Evolutionary conservation across 2,888 invertebrate genomes (phyloP), one percentile per base, ranked within the genome.

Genomic region (Petrophora chlorosata): DNA sequence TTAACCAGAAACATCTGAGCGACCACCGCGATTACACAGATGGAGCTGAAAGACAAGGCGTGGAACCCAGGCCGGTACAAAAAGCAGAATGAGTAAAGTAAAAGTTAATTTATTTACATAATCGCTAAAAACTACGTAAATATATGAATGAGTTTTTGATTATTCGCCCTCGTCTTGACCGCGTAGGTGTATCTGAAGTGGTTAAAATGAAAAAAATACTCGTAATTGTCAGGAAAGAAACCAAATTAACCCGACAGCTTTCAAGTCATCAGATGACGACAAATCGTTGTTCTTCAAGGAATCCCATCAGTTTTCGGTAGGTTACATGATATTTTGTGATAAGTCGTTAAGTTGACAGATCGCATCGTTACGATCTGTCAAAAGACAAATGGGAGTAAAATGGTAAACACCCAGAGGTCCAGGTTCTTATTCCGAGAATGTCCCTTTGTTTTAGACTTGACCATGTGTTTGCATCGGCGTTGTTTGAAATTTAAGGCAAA

Each of bases 351-450:
- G 34, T 59, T 65, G 63, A 55, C 63, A 59, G 51, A 65, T 61
- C 53, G 15, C 30, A 22, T 22, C 29, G 59, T 63, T 55, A 56
- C 30, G 53, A 51, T 53, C 65, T 62, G 67, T 63, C 49, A 52
- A 33, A 73, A 73, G 77, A 83, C 69, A 73, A 76, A 82, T 74
- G 69, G n/a, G n/a, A 56, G 56, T 63, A 62, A 62, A 47, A 63
- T n/a, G n/a, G n/a, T 8, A 23, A 7, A 63, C 54, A 59, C 61
- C 63, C 56, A 47, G 62, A 66, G 69, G 70, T 74, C 69, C 70
- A 71, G 65, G 56, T 64, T 60, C 56, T 61, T 15, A 5, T 79
- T 79, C 76, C 43, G 19, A 62, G 76, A 76, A 73, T 34, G 40
- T 26, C 13, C 40, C 17, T 51, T 59, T 52, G 51, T 63, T 53